Base-by-base conservation (phyloP, 1,140 invertebrate genomes). In the Formica exsecta region DNA sequence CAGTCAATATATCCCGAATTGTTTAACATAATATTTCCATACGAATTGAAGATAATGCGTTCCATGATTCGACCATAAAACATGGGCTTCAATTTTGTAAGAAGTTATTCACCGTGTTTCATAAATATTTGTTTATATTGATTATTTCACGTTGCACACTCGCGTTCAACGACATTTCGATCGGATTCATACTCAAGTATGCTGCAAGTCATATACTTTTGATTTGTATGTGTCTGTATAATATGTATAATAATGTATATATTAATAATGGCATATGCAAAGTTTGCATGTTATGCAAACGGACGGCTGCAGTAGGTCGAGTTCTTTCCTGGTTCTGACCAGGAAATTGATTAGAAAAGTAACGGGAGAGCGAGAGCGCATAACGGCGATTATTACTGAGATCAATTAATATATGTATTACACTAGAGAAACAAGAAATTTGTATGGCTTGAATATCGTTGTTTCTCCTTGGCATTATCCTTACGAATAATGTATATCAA, bases 261-360 rank as follows among this genome's bases (percentile, higher is more conserved):
- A 57, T 61, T 65, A 86, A 86, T 71, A 68, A 89, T 57, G 62
- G 76, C 57, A 86, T 51, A 70, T 57, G 41, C 41, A 44, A 13
- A 68, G 71, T 29, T 29, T 29, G 8, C n/a, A 74, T 85, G 88
- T 90, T 90, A 90, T 90, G 89, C 89, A 90, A 90, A 90, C 84
- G 29, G 25, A 57, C 22, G 29, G 19, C 1, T 13, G 57, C 36
- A 9, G 36, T 25, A 6, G 66, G 54, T 44, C 48, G n/a, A 54
- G 57, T 81, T 11, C 77, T 89, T 87, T 90, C 85, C 87, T 65
- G 75, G 64, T 81, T 48, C 65, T 16, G 61, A 89, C 44, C 88
- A 89, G 89, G 89, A 89, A 90, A 90, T 85, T 57, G 75, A 85
- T 81, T 89, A 86, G 88, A 80, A 76, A 90, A 84, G 44, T 57